Percentiles rank a stretch among this genome's conserved stretches.
Evolutionary conservation across 2,113 vertebrate genomes (phyloP).

Genomic region (Asarcornis scutulata): DNA sequence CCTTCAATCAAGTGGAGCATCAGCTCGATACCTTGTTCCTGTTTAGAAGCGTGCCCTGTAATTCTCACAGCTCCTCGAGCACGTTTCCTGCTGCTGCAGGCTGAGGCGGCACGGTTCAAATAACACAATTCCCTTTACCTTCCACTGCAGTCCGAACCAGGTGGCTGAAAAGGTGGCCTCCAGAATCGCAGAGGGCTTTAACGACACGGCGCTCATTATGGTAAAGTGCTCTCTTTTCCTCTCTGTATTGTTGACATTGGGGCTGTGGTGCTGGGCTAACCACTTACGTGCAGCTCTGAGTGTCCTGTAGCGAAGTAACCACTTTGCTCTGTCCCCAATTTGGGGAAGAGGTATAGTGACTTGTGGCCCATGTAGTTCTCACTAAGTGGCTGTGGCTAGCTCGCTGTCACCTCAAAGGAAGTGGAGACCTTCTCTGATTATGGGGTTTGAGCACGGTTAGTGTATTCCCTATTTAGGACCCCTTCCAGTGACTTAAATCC

Average conservation of each 20-base stretch:
- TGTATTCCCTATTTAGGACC: background rate
- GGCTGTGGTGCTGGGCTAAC: background rate
- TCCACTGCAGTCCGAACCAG: constrained; percentile 88
- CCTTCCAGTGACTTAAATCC: background rate
- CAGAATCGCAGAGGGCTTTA: constrained; percentile 93
- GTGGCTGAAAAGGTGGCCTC: constrained; percentile 95
- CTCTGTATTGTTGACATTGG: no score
- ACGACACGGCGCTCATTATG: constrained; percentile 91
- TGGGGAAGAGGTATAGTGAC: background rate
- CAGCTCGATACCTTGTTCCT: background rate
- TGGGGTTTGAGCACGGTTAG: background rate
- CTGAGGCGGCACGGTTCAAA: background rate
- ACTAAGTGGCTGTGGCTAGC: background rate
- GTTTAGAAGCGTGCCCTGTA: background rate
- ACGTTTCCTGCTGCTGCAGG: constrained; percentile 8
- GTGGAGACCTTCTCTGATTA: background rate
- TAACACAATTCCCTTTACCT: background rate
- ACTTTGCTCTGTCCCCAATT: background rate
- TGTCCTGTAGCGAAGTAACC: background rate
- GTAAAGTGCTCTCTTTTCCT: constrained; percentile 64
- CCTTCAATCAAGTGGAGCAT: background rate
- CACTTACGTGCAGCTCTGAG: background rate
- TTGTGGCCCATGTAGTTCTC: background rate
- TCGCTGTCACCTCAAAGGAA: background rate
- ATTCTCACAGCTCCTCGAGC: background rate